Evolutionary conservation across 2,113 vertebrate species (phyloP).

Genomic region (Notothenia rossii): DNA sequence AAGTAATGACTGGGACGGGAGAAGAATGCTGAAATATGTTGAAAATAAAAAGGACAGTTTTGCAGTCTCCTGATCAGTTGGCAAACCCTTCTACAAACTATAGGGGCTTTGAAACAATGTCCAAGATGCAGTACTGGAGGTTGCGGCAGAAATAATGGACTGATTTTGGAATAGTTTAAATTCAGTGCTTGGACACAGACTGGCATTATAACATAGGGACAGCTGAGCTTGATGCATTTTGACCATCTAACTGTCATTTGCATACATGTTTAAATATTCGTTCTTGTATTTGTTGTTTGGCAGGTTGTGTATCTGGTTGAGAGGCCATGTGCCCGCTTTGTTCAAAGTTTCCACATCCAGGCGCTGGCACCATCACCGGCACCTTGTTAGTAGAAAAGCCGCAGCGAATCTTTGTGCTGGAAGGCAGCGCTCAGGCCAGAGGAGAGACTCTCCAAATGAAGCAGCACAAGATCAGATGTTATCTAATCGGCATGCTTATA

Average conservation of each 20-base stretch:
- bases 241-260: not conserved
- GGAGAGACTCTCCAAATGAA: conserved; percentile 27
- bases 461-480: conserved; percentile 34
- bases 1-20: not conserved
- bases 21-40: not conserved
- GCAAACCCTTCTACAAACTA: conserved; percentile 1
- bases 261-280: conserved; percentile 10
- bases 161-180: conserved; percentile 31
- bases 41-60: not conserved
- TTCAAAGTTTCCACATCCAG: conserved; percentile 30
- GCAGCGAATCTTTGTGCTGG: conserved; percentile 25
- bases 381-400: conserved; percentile 45
- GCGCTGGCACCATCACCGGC: not conserved
- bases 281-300: conserved; percentile 10
- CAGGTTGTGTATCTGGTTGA: conserved; percentile 1
- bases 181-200: conserved; percentile 53
- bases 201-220: conserved; percentile 22
- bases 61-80: conserved; percentile 19
- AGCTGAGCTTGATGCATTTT: conserved; percentile 1
- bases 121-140: conserved; percentile 38
- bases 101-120: conserved; percentile 1
- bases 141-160: conserved; percentile 24
- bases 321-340: conserved; percentile 11
- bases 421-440: conserved; percentile 38
- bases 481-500: conserved; percentile 11